These are phyloP conservation scores for Pomatostomus ruficeps DNA, from an alignment of 2,113 vertebrate species.

Conservation along the genomic window DNA sequence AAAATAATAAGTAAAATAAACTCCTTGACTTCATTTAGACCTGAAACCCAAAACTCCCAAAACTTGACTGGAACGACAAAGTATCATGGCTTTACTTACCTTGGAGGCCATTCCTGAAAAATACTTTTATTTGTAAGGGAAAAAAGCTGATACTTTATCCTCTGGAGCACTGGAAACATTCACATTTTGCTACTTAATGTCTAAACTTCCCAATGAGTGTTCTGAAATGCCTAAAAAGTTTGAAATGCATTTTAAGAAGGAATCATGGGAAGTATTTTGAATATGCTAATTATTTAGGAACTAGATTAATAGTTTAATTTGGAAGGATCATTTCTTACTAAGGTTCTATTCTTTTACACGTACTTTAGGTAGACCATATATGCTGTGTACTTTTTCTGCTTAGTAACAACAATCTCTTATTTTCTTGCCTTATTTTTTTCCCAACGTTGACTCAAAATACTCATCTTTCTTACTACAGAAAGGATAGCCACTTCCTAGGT, in stretches of 20 bases:
- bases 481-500: neutral
- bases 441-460: neutral
- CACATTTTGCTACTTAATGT: neutral
- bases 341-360: neutral
- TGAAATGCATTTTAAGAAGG: neutral
- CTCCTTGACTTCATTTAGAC: neutral
- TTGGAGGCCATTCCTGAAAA: neutral
- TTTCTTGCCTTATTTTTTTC: neutral
- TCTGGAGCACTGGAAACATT: neutral
- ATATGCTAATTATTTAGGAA: neutral
- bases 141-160: neutral
- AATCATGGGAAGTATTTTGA: neutral
- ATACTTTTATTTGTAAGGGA: neutral
- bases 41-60: neutral
- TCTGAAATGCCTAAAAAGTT: neutral
- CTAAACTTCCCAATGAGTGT: neutral
- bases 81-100: neutral
- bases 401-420: neutral
- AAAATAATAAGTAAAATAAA: neutral
- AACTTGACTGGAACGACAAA: neutral
- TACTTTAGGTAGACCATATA: neutral
- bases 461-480: neutral
- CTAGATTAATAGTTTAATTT: neutral
- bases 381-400: neutral
- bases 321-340: neutral